phyloP scores from a whole-genome alignment of 2,113 vertebrate species.

The Spea bombifrons region DNA sequence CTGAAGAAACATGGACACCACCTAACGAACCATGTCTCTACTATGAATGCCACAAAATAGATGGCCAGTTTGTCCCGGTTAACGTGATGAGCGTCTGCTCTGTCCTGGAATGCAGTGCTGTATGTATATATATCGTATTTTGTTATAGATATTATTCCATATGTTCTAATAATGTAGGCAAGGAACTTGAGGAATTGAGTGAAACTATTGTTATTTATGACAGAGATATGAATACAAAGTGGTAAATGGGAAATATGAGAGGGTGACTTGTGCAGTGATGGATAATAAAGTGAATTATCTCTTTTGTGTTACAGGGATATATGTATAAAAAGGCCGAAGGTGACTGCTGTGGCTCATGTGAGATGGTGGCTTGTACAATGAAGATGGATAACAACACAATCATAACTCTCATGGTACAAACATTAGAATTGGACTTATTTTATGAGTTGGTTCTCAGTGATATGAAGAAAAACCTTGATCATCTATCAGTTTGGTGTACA shows the following conservation, averaged over 20 bases:
- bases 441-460: too few relatives aligned
- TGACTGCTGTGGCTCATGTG: conserved; percentile 60
- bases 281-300: too few relatives aligned
- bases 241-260: background rate
- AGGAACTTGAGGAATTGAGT: too few relatives aligned
- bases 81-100: too few relatives aligned
- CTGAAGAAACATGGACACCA: too few relatives aligned
- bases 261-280: background rate
- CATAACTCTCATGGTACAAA: conserved; percentile 11
- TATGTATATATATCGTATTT: background rate
- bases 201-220: background rate
- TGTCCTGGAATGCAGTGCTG: too few relatives aligned
- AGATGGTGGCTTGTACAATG: conserved; percentile 5
- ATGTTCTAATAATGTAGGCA: background rate
- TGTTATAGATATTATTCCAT: background rate
- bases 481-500: too few relatives aligned
- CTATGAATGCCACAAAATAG: too few relatives aligned
- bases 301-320: conserved; percentile 55
- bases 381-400: background rate
- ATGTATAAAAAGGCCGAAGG: conserved; percentile 46
- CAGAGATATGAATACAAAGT: too few relatives aligned
- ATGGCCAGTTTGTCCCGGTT: background rate
- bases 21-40: too few relatives aligned
- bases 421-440: too few relatives aligned
- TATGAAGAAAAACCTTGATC: background rate